Evolutionary conservation across 2,113 vertebrate genomes (phyloP).

Genomic region (Uria lomvia): DNA sequence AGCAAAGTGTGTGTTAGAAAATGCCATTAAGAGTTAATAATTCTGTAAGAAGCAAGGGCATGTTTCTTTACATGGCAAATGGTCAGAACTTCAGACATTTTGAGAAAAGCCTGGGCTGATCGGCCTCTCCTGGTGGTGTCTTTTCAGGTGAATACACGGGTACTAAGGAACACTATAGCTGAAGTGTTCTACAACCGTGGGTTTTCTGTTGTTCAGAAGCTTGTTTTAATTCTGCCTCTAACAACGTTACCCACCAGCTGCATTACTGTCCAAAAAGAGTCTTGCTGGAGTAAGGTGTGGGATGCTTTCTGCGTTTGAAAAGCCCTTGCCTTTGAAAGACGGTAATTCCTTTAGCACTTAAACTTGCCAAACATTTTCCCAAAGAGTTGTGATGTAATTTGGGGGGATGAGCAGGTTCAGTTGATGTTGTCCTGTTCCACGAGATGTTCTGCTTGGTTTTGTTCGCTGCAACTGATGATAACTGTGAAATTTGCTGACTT

Average conservation of each 20-base stretch:
- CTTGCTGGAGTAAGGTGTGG: not conserved
- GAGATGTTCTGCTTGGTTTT: not conserved
- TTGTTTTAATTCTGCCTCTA: not conserved
- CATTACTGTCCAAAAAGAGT: not conserved
- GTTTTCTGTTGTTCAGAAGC: not conserved
- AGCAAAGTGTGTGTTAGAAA: not conserved
- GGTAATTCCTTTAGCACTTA: not conserved
- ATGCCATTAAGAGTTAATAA: not conserved
- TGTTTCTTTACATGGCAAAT: not conserved
- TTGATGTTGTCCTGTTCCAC: not conserved
- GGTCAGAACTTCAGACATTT: not conserved
- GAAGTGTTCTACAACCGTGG: not conserved
- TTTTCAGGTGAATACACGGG: not conserved
- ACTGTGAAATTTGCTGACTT: not conserved
- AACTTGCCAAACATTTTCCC: not conserved
- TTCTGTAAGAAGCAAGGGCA: not conserved
- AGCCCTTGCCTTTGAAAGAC: not conserved
- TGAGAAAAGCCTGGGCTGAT: not conserved
- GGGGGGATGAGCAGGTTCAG: not conserved
- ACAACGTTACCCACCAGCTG: not conserved
- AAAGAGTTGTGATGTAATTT: not conserved
- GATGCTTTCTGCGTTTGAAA: not conserved
- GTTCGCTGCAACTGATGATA: fast-evolving
- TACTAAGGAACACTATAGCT: not conserved
- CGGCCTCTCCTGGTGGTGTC: not conserved